Conservation (phyloP, 1,140 invertebrate genomes). For the Drosophila dunni region DNA sequence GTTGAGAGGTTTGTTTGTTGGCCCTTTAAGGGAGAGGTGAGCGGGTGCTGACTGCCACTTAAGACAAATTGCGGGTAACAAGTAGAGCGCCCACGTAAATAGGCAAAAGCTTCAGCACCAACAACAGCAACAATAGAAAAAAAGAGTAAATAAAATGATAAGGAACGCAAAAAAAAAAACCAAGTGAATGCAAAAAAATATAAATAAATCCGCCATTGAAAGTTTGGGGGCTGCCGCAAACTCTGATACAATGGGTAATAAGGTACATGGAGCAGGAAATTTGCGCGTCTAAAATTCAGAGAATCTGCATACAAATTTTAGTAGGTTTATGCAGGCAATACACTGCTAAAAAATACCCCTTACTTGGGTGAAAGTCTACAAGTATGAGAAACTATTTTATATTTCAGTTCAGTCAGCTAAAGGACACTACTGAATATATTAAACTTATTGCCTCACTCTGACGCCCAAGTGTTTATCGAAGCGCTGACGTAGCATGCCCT, state of each 20-base stretch:
- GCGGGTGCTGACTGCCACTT: conserved; percentile 68
- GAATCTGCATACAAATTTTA: conserved; percentile 55
- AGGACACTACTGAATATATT: no score
- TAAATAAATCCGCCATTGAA: conserved; percentile 61
- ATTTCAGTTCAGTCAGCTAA: no score
- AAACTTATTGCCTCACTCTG: no score
- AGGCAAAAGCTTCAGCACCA: conserved; percentile 42
- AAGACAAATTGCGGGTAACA: conserved; percentile 82
- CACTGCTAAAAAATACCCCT: no score
- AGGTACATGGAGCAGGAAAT: conserved; percentile 57
- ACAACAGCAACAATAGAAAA: conserved; percentile 2
- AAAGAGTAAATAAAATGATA: conserved; percentile 31
- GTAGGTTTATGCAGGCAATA: no score
- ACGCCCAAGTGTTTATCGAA: no score
- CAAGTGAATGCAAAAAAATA: conserved; percentile 42
- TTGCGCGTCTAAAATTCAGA: conserved; percentile 33
- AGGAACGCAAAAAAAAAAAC: conserved; percentile 12
- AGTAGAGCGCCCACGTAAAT: conserved; percentile 59
- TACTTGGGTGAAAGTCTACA: no score
- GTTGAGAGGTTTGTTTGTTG: conserved; percentile 3
- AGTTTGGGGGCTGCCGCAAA: conserved; percentile 18
- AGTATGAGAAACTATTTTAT: no score
- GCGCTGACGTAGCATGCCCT: no score
- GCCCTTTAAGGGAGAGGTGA: conserved; percentile 7
- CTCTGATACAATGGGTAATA: conserved; percentile 64